Evolutionary conservation across 2,797 vertebrate species (phyloP), one percentile per base, ranked within the genome.

Genomic region (Epinephelus coioides): DNA sequence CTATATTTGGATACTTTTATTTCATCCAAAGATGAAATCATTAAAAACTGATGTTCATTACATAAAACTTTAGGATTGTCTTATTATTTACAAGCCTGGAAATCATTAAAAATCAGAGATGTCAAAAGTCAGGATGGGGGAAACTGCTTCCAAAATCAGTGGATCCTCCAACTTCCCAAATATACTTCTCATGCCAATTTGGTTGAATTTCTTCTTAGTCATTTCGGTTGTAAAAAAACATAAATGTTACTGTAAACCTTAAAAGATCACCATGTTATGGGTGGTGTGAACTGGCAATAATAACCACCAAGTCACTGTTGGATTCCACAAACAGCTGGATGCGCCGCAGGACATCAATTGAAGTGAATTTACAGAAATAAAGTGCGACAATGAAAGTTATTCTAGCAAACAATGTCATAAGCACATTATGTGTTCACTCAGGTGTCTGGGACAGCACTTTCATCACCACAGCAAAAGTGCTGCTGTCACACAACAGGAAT

Each of bases 401-500:
- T 27, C 46, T 63, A 60, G 76, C 74, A 87, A 88, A 83, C 83
- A 72, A 25, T 71, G 89, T 84, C 70, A 59, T 57, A 70, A 72
- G 82, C 76, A 69, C 78, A 85, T 84, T 75, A 67, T 49, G 73
- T 69, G 50, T 74, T 86, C 82, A 72, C 64, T 77, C 60, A 76
- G 75, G 81, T 78, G 78, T 75, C 38, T 59, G 65, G 64, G 83
- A 81, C 88, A 70, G 70, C 78, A 78, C 77, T 86, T 89, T 87
- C 88, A 89, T 91, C 91, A 82, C 81, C 67, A 40, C 65, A 50
- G 78, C 86, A 81, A 81, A 87, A 89, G 88, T 83, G 83, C 84
- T 76, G 75, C 90, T 93, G 92, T 93, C 87, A 93, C 89, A 92
- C 86, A 85, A 89, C 89, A 89, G 85, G 89, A 74, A 84, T 86